These are phyloP conservation scores for Heterochromis multidens DNA, from an alignment of 2,113 vertebrate species.

Conservation along the genomic window DNA sequence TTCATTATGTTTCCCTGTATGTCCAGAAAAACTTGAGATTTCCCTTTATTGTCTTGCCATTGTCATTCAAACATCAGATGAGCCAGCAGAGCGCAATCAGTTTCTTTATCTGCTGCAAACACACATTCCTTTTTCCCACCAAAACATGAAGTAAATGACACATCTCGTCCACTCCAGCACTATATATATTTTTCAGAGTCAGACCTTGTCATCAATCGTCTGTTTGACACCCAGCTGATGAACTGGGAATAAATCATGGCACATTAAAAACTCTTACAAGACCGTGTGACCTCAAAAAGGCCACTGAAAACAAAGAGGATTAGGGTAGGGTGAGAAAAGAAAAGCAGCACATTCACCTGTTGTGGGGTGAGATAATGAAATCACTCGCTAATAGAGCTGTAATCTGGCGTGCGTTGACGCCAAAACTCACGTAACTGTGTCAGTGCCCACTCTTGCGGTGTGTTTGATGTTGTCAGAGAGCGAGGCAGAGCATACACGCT, in stretches of 20 bases:
- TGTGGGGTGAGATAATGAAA: constrained; percentile 38
- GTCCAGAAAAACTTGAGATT: not conserved
- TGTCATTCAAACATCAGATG: not conserved
- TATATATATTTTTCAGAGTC: not conserved
- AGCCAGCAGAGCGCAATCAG: not conserved
- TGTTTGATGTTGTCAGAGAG: constrained; percentile 34
- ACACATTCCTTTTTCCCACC: not conserved
- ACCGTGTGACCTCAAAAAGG: constrained; percentile 26
- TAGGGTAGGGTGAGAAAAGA: not conserved
- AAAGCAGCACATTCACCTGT: constrained; percentile 19
- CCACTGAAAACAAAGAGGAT: constrained; percentile 25
- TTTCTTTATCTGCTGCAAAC: not conserved
- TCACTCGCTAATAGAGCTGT: constrained; percentile 23
- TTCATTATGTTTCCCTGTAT: not conserved
- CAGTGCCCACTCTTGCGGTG: constrained; percentile 17
- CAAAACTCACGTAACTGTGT: constrained; percentile 17
- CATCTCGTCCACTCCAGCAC: not conserved
- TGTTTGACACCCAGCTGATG: constrained; percentile 18
- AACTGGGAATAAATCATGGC: constrained; percentile 32
- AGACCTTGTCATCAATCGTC: not conserved
- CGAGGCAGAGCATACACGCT: constrained; percentile 9
- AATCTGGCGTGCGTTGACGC: not conserved
- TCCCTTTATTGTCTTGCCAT: not conserved
- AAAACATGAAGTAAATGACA: not conserved
- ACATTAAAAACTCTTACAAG: constrained; percentile 34